Conservation (phyloP, 1,140 invertebrate genomes). For the Drosophila kikkawai region DNA sequence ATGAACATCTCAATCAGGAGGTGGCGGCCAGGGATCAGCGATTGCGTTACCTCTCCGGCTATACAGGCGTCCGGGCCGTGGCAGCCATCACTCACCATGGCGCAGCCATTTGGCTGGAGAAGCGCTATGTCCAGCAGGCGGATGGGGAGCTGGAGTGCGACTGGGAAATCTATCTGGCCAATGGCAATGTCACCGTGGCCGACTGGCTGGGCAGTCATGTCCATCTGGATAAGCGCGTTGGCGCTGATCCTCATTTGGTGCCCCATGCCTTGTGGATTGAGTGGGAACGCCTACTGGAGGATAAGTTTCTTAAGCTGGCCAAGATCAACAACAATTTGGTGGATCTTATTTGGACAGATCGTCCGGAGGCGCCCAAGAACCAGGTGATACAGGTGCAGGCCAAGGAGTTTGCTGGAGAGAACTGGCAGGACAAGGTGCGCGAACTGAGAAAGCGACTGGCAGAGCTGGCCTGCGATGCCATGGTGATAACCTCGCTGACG, state of each 20-base stretch:
- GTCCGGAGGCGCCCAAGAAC: constrained; percentile 85
- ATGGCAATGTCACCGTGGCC: constrained; percentile 87
- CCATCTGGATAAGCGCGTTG: constrained; percentile 88
- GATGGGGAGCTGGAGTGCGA: constrained; percentile 91
- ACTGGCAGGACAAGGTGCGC: constrained; percentile 91
- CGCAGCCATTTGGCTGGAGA: constrained; percentile 96
- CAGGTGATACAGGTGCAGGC: constrained; percentile 87
- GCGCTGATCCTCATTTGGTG: constrained; percentile 92
- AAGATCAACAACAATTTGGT: constrained; percentile 91
- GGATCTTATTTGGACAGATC: constrained; percentile 92
- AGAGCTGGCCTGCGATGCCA: constrained; percentile 89
- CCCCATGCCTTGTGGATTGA: constrained; percentile 88
- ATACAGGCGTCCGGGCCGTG: constrained; percentile 92
- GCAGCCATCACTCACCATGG: constrained; percentile 91
- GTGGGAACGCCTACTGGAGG: constrained; percentile 86
- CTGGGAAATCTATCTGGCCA: constrained; percentile 92
- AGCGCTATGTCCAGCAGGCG: constrained; percentile 92
- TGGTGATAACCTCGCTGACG: constrained; percentile 95
- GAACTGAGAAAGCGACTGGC: constrained; percentile 89
- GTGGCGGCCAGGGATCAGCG: constrained; percentile 91
- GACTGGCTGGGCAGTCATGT: constrained; percentile 90
- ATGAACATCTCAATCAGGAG: constrained; percentile 91
- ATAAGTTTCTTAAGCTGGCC: constrained; percentile 87
- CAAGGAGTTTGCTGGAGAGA: constrained; percentile 82
- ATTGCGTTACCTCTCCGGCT: constrained; percentile 93